Conservation (phyloP, 2,113 vertebrate species). For the Microcebus ravelobensis region DNA sequence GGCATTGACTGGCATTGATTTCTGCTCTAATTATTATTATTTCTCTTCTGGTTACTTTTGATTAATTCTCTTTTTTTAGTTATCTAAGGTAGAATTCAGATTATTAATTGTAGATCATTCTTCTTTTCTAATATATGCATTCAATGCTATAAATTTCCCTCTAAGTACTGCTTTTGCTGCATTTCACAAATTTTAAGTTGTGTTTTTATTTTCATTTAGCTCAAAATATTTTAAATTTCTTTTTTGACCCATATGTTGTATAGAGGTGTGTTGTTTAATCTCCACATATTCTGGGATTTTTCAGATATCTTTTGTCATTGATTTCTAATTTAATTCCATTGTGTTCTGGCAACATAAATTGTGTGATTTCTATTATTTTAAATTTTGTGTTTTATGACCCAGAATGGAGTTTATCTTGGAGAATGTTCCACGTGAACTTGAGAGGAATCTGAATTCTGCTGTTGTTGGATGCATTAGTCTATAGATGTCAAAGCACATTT, state of each 20-base stretch:
- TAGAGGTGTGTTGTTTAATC: not conserved
- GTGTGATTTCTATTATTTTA: not conserved
- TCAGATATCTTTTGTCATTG: not conserved
- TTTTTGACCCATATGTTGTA: not conserved
- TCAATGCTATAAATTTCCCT: not conserved
- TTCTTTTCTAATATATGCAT: not conserved
- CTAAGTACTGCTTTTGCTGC: not conserved
- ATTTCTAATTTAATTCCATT: not conserved
- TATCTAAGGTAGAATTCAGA: not conserved
- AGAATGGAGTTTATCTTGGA: not conserved
- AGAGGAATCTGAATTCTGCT: not conserved
- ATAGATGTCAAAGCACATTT: not conserved
- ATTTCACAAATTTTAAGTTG: not conserved
- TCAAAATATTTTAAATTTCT: not conserved
- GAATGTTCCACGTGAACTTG: not conserved
- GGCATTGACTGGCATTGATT: not conserved
- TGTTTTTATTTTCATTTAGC: not conserved
- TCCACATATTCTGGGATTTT: not conserved
- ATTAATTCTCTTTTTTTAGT: not conserved
- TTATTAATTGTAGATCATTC: not conserved
- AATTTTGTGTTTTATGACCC: not conserved
- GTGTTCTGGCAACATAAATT: not conserved
- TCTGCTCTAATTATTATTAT: not conserved
- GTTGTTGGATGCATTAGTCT: not conserved
- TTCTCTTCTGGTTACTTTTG: not conserved